Base-by-base conservation (phyloP, 92 coral and sea anemone species). In the Phymanthus crucifer region DNA sequence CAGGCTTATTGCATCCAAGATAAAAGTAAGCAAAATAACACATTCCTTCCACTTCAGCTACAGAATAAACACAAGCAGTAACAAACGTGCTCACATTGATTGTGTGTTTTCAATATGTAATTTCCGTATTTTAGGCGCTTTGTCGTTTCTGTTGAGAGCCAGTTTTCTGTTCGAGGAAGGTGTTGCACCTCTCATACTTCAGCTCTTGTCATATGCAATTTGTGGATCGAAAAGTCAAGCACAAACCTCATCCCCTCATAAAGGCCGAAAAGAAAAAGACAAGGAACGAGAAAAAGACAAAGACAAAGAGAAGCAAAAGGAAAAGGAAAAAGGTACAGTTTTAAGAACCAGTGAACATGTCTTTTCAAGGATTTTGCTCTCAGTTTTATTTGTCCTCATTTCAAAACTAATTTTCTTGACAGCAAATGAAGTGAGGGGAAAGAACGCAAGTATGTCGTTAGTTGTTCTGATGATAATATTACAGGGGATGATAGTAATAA, bases 141-240 rank as follows among this genome's bases (percentile, higher is more conserved):
- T 95, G 71, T 85, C 99, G 1, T 94, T 95, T 80, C 81, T 95
- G 78, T 84, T 95, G 74, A 93, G 91, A 80, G 91, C 94, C 80
- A 95, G 99, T 83, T 95, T 87, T 87, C 78, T 93, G 73, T 93
- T 95, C 71, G 95, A 95, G 50, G 99, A 95, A 78, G 99, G 99
- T 19, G 99, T 95, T 33, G 91, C 98, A 1, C 94, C 98, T 11
- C 76, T 92, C 26, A 95, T 95, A 61, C 90, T 95, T 10, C 99
- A 95, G 86, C 87, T 95, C 43, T 83, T 95, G 70, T 90, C 98
- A 6, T 93, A 91, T 57, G 99, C 99, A 34, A 81, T 95, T 33
- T 95, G 99, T 83, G 98, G 93, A 9, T 80, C 86, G 33, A 92
- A 92, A 80, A 64, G 87, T 18, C 91, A 89, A 34, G 64, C 86